Base-by-base conservation (phyloP, 2,888 invertebrate species). In the Drosophila anomelani region DNA sequence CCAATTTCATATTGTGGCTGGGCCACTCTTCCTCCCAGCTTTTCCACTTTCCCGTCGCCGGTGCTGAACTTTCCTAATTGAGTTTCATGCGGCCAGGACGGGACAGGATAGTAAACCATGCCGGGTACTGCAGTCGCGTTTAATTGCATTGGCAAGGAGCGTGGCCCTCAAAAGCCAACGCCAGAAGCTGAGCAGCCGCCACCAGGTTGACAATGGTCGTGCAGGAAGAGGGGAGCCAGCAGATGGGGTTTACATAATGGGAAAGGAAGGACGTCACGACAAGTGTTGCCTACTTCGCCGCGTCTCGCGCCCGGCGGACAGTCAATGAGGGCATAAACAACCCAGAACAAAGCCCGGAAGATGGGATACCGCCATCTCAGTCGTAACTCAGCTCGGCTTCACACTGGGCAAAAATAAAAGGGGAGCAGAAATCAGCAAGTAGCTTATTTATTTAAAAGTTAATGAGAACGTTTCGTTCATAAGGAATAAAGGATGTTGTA, bases 21-120 rank as follows among this genome's bases (percentile, higher is more conserved):
- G 46, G 34, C 4, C 34, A 10, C 34, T 10, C 34, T 4, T 4
- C 17, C 29, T 36, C 39, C 17, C 47, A 20, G 34, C 13, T 13
- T 41, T 26, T 51, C 36, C 51, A n/a, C 53, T 32, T 15, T 23
- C 39, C 26, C 49, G 54, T 43, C 26, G 62, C 44, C 23, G 44
- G 23, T 41, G 29, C 29, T 55, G 34, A 85, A 89, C 85, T 84
- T 81, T 72, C 71, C 80, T 87, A 85, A 85, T 85, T 85, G 89
- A 85, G 89, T 85, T 85, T 87, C 60, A 61, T 70, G 76, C 70
- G 74, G 76, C 70, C 75, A 61, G 67, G 66, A 66, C 49, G 43
- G 47, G 69, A 46, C 60, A 74, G 53, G 58, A 44, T 55, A 38
- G 58, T 43, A 54, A 46, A 39, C 36, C 57, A 26, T 43, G 57